These are phyloP conservation scores for Machimus rusticus DNA, from an alignment of 2,888 invertebrate species.

Conservation along the genomic window DNA sequence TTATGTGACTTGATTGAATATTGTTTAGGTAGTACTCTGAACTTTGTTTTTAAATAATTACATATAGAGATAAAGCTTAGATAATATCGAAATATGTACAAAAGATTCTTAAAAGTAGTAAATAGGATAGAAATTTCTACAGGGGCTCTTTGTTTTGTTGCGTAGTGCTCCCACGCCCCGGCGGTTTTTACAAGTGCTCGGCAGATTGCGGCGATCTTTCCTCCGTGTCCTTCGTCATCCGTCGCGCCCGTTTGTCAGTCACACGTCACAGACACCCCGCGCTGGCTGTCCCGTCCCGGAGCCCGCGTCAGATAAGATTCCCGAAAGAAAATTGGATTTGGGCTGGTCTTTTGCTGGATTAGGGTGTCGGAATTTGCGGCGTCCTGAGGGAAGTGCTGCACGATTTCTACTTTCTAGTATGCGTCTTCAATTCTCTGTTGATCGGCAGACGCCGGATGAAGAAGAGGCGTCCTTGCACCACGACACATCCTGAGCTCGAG, in stretches of 20 bases:
- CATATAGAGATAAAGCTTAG: no score
- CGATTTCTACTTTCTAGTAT: background rate
- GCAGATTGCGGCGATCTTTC: background rate
- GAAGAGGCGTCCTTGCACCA: background rate
- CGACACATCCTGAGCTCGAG: background rate
- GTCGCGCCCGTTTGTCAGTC: constrained; percentile 26
- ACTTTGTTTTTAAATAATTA: no score
- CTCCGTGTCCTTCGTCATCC: constrained; percentile 37
- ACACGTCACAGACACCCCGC: constrained; percentile 34
- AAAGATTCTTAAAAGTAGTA: no score
- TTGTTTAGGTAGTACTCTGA: no score
- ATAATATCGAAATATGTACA: no score
- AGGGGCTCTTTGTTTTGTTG: background rate
- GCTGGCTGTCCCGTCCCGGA: background rate
- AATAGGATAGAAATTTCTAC: background rate
- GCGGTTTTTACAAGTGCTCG: constrained; percentile 11
- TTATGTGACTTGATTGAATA: no score
- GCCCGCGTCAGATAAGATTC: constrained; percentile 38
- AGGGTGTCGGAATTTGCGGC: constrained; percentile 5
- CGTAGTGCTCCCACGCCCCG: background rate
- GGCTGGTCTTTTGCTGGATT: constrained; percentile 19
- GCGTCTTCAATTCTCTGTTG: background rate
- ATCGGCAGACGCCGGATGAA: constrained; percentile 10
- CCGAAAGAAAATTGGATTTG: constrained; percentile 24
- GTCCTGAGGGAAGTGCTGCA: background rate